Evolutionary conservation across 2,797 vertebrate genomes (phyloP), one percentile per base, ranked within the genome.

Genomic region (Enoplosus armatus): DNA sequence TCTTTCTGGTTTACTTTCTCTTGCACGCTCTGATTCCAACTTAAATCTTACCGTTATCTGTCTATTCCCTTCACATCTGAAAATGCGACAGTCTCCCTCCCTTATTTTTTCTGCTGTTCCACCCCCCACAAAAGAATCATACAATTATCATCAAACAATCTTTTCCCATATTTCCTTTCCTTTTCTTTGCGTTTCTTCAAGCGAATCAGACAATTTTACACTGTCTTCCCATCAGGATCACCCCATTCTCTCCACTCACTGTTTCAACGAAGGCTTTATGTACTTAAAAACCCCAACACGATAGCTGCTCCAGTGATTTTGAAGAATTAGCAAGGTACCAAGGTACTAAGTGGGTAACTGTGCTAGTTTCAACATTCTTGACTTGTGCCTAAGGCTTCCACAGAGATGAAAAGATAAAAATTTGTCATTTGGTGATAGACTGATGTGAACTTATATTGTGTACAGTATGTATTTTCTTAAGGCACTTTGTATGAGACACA

Each of bases 151-250:
- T 71, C 45, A 73, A n/a, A 59, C 66, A 80, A 79, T 91, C 88
- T 89, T 84, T 72, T 77, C 84, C 78, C 61, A 82, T 77, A 80
- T 85, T 84, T 83, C 75, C 50, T n/a, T n/a, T 72, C 69, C 63
- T 79, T 91, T 92, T 94, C 81, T 92, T 88, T 61, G 64, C 7
- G 22, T 73, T 68, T 86, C 86, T 80, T 89, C 82, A 85, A 88
- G 89, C 82, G 79, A 79, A 84, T 93, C 87, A 87, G 72, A 88
- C 80, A 81, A 93, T 93, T 94, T 91, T 84, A 90, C 88, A 89
- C 74, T 50, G 62, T 79, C 84, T 93, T 89, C 68, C 74, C 84
- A 63, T 82, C 85, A 79, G 83, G 66, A 84, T 89, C 83, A 39
- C n/a, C 58, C 75, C 59, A 85, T 85, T 91, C 82, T 87, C 82